Conservation (phyloP, 2,113 vertebrate genomes). For the Microtus richardsoni region DNA sequence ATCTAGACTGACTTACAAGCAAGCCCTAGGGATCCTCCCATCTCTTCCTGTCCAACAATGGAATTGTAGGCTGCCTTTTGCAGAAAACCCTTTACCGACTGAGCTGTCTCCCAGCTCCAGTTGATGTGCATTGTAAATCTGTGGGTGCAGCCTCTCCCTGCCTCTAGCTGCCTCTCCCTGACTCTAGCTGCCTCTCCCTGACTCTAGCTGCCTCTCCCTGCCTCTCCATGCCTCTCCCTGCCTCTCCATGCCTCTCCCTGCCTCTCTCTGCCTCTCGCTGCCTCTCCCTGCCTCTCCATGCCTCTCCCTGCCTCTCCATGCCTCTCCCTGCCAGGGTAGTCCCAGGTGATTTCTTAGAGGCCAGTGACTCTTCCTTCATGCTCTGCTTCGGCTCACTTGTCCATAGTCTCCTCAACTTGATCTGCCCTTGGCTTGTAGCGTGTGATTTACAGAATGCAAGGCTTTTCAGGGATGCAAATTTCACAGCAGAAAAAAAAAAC, state of each 20-base stretch:
- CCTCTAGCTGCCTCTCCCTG: too few species aligned
- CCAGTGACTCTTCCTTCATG: background rate
- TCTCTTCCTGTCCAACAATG: background rate
- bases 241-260: too few species aligned
- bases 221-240: too few species aligned
- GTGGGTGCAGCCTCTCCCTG: too few species aligned
- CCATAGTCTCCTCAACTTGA: background rate
- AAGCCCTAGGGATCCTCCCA: background rate
- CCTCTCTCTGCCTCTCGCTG: too few species aligned
- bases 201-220: too few species aligned
- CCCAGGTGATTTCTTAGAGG: background rate
- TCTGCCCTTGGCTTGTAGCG: conserved; percentile 6
- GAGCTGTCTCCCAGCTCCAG: too few species aligned
- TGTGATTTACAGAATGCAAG: background rate
- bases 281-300: too few species aligned
- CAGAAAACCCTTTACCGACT: background rate
- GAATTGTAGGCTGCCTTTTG: background rate
- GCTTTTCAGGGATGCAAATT: conserved; percentile 28
- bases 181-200: too few species aligned
- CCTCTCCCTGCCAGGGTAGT: background rate
- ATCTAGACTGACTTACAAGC: background rate
- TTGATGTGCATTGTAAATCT: background rate
- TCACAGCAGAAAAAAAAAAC: conserved; percentile 20
- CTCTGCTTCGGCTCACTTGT: background rate
- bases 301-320: too few species aligned